Evolutionary conservation across 2,113 vertebrate genomes (phyloP), one percentile per base, ranked within the genome.

Genomic region (Delphinus delphis): DNA sequence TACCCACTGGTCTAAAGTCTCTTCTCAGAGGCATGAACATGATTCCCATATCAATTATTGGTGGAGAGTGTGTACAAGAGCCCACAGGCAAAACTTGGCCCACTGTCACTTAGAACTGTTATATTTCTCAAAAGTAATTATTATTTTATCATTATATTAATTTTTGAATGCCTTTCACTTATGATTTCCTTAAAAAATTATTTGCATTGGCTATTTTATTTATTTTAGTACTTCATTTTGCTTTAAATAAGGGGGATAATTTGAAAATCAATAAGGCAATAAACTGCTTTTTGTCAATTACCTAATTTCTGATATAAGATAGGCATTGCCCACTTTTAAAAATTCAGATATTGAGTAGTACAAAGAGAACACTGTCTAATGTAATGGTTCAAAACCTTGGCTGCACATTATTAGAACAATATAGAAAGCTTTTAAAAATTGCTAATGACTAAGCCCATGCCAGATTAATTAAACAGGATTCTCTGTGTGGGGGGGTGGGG

Each of bases 101-200:
- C 4, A 41, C 25, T 74, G 38, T 87, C 76, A 91, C 67, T 81
- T 92, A 28, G 12, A 96, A 62, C 60, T 44, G 44, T 70, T 76
- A 65, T 60, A n/a, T 47, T 80, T 93, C 74, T 79, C 53, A 79
- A 14, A 20, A 36, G n/a, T 58, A 93, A 96, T 47, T 26, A 79
- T 80, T 83, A 87, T 18, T 77, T 94, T 90, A 31, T 81, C 33
- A 62, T 77, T 60, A 12, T 15, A 81, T 92, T 63, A 65, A 41
- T 65, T 90, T 94, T 85, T 91, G 25, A 63, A 53, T 71, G 47
- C 44, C n/a, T 96, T 96, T 92, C 41, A 44, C 33, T 33, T 70
- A 36, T 11, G 0, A 18, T 53, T 55, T 63, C 47, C 25, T 93
- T 81, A 53, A 92, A 80, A 94, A 62, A 77, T 25, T 68, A 68